Percentiles rank a stretch among this genome's conserved stretches.
These are phyloP conservation scores for Galemys pyrenaicus DNA, from an alignment of 2,113 vertebrate genomes.

Conservation along the genomic window DNA sequence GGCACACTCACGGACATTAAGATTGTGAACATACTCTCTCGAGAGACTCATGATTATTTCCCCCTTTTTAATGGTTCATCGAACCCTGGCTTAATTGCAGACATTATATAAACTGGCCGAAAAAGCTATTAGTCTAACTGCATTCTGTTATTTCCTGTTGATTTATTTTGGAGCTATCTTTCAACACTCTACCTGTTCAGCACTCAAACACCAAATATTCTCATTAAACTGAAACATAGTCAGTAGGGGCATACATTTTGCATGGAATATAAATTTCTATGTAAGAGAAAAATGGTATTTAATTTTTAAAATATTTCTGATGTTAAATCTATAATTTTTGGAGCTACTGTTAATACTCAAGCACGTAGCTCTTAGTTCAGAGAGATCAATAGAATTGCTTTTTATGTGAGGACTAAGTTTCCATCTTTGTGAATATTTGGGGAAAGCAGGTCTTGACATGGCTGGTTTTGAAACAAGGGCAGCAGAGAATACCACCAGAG, in stretches of 20 bases:
- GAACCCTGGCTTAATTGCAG: slow-evolving; percentile 37
- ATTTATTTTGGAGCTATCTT: slow-evolving; percentile 47
- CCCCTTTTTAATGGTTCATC: background rate
- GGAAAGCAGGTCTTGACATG: background rate
- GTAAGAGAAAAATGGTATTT: background rate
- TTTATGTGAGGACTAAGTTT: background rate
- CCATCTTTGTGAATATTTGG: background rate
- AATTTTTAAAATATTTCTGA: slow-evolving; percentile 8
- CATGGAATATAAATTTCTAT: background rate
- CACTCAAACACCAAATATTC: slow-evolving; percentile 38
- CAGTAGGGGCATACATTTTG: slow-evolving; percentile 24
- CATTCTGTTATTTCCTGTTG: background rate
- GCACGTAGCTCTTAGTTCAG: background rate
- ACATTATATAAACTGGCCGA: background rate
- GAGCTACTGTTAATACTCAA: slow-evolving; percentile 28
- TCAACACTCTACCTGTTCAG: background rate
- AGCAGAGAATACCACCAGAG: too few species aligned
- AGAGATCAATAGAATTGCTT: background rate
- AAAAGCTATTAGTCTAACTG: slow-evolving; percentile 24
- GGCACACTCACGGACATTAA: background rate
- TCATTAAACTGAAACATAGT: slow-evolving; percentile 53
- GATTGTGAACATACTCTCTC: background rate
- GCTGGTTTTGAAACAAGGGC: too few species aligned
- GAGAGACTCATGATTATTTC: background rate
- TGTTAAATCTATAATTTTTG: slow-evolving; percentile 16